A percentile compares a stretch with the other conserved stretches of the same genome.
Conservation (phyloP, 2,888 invertebrate genomes). For the Polydrusus pterygomalis region DNA sequence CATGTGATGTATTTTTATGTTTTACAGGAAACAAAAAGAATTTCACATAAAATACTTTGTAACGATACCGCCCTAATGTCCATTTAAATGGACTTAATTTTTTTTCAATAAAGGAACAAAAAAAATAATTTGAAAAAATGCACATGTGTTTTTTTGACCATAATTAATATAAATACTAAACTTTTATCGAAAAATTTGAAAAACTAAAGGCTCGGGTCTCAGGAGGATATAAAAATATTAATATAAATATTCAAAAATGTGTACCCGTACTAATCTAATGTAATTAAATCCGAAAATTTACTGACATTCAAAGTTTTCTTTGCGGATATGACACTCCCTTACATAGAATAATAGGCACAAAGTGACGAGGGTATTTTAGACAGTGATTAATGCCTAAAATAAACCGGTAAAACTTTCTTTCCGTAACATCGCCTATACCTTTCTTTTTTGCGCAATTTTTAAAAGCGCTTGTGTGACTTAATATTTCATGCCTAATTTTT, state of each 20-base stretch:
- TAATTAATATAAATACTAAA: too few species aligned
- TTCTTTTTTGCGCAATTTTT: background rate
- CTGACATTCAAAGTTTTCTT: conserved; percentile 13
- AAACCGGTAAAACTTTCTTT: conserved; percentile 7
- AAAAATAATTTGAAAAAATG: too few species aligned
- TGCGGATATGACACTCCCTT: background rate
- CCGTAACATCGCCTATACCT: background rate
- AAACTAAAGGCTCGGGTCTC: too few species aligned
- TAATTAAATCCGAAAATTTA: background rate
- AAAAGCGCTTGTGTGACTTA: background rate
- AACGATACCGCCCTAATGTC: too few species aligned
- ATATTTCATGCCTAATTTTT: conserved; percentile 7
- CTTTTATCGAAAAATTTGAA: too few species aligned
- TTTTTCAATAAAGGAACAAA: too few species aligned
- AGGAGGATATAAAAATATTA: too few species aligned
- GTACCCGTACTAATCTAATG: background rate
- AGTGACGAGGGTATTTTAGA: conserved; percentile 8
- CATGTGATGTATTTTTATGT: too few species aligned
- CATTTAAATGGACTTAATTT: too few species aligned
- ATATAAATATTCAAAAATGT: background rate
- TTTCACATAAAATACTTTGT: too few species aligned
- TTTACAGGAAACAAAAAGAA: too few species aligned
- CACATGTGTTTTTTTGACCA: too few species aligned
- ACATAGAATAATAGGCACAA: conserved; percentile 8
- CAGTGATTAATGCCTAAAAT: background rate